phyloP scores from a whole-genome alignment of 2,113 vertebrate genomes.

The Thunnus maccoyii region DNA sequence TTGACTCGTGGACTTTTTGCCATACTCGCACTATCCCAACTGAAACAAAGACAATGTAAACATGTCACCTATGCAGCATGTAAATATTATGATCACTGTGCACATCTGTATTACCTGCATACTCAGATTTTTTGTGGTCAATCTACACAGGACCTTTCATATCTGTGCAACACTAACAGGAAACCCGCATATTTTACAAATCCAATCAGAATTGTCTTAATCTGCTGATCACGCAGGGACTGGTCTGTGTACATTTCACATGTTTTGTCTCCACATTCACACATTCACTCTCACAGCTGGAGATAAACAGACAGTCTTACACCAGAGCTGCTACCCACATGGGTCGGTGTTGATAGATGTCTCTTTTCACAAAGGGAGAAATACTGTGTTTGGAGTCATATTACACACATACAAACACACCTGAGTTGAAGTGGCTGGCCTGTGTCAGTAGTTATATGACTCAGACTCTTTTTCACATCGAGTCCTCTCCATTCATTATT shows the following conservation, averaged over 20 bases:
- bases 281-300: conserved; percentile 39
- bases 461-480: conserved; percentile 30
- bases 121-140: not conserved
- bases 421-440: conserved; percentile 50
- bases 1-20: too few species aligned
- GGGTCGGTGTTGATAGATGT: conserved; percentile 50
- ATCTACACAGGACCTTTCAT: not conserved
- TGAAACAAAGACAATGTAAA: not conserved
- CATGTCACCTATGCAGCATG: not conserved
- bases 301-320: conserved; percentile 47
- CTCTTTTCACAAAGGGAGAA: conserved; percentile 57
- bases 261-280: conserved; percentile 43
- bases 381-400: conserved; percentile 56
- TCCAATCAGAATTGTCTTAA: not conserved
- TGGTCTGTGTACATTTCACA: conserved; percentile 41
- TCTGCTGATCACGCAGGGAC: not conserved
- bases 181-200: not conserved
- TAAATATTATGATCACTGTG: not conserved
- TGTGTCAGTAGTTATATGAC: conserved; percentile 41
- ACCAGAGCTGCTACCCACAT: conserved; percentile 48
- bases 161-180: not conserved
- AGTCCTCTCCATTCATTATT: conserved; percentile 67
- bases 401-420: conserved; percentile 67
- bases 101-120: not conserved
- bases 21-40: not conserved